These are phyloP conservation scores for Corvus cornix DNA, from an alignment of 2,113 vertebrate genomes.

Conservation along the genomic window DNA sequence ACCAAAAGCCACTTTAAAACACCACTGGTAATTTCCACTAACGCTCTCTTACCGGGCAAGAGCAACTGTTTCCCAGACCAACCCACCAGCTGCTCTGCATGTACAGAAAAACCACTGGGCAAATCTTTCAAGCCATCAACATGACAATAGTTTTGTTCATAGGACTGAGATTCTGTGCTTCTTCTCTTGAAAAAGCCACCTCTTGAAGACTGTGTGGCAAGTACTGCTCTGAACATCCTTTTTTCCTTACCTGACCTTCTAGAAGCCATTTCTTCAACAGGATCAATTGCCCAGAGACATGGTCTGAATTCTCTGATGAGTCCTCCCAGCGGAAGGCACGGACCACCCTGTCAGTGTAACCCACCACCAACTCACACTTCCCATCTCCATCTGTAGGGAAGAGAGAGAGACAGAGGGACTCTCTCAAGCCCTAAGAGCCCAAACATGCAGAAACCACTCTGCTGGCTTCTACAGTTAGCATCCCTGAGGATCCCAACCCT, in stretches of 20 bases:
- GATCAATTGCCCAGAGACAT: constrained; percentile 84
- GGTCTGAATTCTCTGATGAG: constrained; percentile 74
- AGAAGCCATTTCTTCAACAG: constrained; percentile 96
- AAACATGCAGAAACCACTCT: not conserved
- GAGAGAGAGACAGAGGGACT: not conserved
- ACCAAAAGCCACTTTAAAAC: not conserved
- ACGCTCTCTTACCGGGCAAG: not conserved
- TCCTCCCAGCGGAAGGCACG: constrained; percentile 97
- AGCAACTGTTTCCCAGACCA: not conserved
- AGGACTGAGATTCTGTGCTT: not conserved
- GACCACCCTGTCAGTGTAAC: constrained; percentile 96
- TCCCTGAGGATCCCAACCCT: not conserved
- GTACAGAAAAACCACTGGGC: not conserved
- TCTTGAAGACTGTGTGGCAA: not conserved
- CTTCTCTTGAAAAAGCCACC: not conserved
- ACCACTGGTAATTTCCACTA: not conserved
- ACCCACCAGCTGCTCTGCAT: not conserved
- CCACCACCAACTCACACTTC: constrained; percentile 89
- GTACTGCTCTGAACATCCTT: not conserved
- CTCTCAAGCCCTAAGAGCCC: not conserved
- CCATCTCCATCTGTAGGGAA: constrained; percentile 88
- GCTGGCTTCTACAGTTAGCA: not conserved
- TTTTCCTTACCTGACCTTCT: constrained; percentile 89
- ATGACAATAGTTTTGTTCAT: not conserved
- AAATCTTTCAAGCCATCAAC: not conserved